These are phyloP conservation scores for Epinephelus cyanopodus DNA, from an alignment of 2,113 vertebrate species.

Conservation along the genomic window DNA sequence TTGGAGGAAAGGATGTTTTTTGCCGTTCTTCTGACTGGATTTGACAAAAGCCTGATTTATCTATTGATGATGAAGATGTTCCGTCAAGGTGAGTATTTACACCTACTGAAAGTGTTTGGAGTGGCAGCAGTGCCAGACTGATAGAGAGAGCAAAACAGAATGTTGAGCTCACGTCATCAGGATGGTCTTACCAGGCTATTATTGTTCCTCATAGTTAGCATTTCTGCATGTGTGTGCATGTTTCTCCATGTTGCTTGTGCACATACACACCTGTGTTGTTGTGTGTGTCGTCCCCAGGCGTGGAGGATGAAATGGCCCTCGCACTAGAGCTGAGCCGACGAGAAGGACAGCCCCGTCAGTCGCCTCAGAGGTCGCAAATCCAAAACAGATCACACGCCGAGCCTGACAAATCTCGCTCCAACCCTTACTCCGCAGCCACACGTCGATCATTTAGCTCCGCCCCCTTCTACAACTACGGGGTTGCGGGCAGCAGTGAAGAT, in stretches of 20 bases:
- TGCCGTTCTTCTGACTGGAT: too few species aligned
- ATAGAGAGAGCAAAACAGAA: not conserved
- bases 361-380: conserved; percentile 73
- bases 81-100: too few species aligned
- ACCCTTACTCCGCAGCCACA: conserved; percentile 44
- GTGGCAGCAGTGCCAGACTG: too few species aligned
- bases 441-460: conserved; percentile 85
- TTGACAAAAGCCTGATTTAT: too few species aligned
- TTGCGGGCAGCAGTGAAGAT: conserved; percentile 49
- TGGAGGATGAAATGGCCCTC: conserved; percentile 93
- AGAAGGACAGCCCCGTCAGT: conserved; percentile 81
- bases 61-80: too few species aligned
- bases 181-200: too few species aligned
- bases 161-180: not conserved
- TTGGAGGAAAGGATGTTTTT: too few species aligned
- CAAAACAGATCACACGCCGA: conserved; percentile 56
- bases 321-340: conserved; percentile 94
- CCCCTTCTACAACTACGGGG: conserved; percentile 83
- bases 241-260: not conserved
- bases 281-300: conserved; percentile 82
- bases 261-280: not conserved
- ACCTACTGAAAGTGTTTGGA: too few species aligned
- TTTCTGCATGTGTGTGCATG: not conserved
- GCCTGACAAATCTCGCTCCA: conserved; percentile 4
- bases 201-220: not conserved